Evolutionary conservation across 1,140 invertebrate species (phyloP).

Genomic region (Drosophila serrata): DNA sequence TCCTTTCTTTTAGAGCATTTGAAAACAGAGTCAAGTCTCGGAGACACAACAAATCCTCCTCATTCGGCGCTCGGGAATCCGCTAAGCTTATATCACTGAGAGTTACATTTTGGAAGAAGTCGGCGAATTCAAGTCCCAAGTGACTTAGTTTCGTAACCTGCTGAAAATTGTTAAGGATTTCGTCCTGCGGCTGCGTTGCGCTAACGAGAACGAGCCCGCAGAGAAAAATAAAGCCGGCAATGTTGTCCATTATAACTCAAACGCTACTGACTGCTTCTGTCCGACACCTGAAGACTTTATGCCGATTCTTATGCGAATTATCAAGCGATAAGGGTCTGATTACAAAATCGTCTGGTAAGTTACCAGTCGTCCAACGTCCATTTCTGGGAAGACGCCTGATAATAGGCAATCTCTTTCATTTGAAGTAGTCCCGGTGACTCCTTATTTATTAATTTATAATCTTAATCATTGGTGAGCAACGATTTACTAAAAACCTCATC

Average conservation of each 20-base stretch:
- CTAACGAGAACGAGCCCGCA: slow-evolving; percentile 4
- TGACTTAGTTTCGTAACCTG: slow-evolving; percentile 1
- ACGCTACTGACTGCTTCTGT: not conserved
- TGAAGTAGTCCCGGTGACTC: slow-evolving; percentile 1
- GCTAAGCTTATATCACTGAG: slow-evolving; percentile 10
- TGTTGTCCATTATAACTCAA: slow-evolving; percentile 11
- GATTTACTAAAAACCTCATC: not conserved
- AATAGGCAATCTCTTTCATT: not conserved
- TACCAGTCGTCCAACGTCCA: slow-evolving; percentile 13
- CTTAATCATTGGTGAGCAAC: slow-evolving; percentile 1
- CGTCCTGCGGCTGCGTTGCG: not conserved
- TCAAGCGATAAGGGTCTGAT: not conserved
- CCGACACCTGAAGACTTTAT: not conserved
- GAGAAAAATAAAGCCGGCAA: not conserved
- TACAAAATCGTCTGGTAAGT: slow-evolving; percentile 5
- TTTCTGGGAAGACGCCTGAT: slow-evolving; percentile 8
- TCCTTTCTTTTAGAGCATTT: not conserved
- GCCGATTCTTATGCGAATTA: slow-evolving; percentile 1
- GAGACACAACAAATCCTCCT: slow-evolving; percentile 13
- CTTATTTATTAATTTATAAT: slow-evolving; percentile 4
- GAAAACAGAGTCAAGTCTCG: slow-evolving; percentile 4
- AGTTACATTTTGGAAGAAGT: slow-evolving; percentile 26
- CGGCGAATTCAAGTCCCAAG: slow-evolving; percentile 21
- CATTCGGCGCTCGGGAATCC: not conserved
- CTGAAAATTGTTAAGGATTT: not conserved